Evolutionary conservation across 2,797 vertebrate species (phyloP).

Genomic region (Etheostoma nigrum): DNA sequence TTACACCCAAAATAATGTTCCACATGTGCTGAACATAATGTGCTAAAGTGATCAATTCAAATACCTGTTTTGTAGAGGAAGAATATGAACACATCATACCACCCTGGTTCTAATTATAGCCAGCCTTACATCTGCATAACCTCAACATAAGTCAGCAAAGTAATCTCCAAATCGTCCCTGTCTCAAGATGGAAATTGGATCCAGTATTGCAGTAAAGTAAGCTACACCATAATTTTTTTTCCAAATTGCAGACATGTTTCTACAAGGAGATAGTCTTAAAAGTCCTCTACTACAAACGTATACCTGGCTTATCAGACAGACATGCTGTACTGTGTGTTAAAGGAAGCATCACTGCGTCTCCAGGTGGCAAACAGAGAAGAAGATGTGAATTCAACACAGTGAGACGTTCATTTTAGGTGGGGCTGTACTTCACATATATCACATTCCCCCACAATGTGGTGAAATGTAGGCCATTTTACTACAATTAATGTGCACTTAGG

Average conservation of each 20-base stretch:
- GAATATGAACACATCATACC: background rate
- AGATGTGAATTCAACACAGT: background rate
- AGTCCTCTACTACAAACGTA: background rate
- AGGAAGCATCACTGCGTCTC: slow-evolving; percentile 7
- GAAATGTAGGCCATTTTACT: slow-evolving; percentile 37
- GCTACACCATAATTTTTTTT: slow-evolving; percentile 5
- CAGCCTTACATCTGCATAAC: background rate
- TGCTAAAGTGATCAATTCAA: no score
- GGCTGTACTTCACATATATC: slow-evolving; percentile 3
- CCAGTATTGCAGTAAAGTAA: slow-evolving; percentile 26
- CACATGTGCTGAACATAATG: background rate
- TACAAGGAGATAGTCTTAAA: background rate
- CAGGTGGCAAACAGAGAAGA: slow-evolving; percentile 6
- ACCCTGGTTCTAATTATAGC: background rate
- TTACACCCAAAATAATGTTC: background rate
- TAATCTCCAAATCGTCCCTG: background rate
- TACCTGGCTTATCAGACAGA: background rate
- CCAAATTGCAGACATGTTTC: background rate
- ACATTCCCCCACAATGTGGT: slow-evolving; percentile 18
- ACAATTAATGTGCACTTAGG: slow-evolving; percentile 26
- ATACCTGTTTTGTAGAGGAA: background rate
- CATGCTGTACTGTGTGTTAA: background rate
- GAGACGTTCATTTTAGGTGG: background rate
- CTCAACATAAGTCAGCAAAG: background rate
- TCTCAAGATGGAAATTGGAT: slow-evolving; percentile 22